Conservation (phyloP, 2,888 invertebrate species). For the Flexamia atlantica region DNA sequence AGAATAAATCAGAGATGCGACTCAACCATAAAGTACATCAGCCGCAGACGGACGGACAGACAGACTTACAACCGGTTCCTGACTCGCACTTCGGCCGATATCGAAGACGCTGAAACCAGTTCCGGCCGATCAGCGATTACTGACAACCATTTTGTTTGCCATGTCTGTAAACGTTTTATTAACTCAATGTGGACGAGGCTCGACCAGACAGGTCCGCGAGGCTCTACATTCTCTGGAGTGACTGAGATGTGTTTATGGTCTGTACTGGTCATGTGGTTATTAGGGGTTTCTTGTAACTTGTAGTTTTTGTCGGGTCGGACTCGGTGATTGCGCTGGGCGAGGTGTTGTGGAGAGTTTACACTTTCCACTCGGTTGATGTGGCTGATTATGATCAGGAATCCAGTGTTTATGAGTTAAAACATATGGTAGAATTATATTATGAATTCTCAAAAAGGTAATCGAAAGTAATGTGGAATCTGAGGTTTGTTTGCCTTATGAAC, state of each 20-base stretch:
- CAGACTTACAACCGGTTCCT: conserved; percentile 46
- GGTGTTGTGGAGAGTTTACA: background rate
- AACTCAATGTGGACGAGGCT: conserved; percentile 8
- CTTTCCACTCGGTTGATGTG: background rate
- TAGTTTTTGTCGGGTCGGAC: background rate
- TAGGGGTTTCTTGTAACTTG: background rate
- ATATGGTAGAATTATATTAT: no score
- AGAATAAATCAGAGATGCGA: conserved; percentile 53
- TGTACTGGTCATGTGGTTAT: conserved; percentile 17
- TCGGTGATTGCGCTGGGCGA: background rate
- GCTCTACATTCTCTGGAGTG: conserved; percentile 2
- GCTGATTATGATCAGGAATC: no score
- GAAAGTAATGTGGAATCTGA: no score
- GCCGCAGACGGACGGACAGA: conserved; percentile 19
- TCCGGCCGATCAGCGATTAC: conserved; percentile 48
- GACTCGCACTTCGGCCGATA: conserved; percentile 52
- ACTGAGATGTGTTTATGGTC: conserved; percentile 38
- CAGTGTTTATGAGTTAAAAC: no score
- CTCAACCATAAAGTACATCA: conserved; percentile 54
- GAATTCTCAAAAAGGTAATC: no score
- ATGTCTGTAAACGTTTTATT: conserved; percentile 46
- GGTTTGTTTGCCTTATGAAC: no score
- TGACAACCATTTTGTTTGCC: conserved; percentile 57
- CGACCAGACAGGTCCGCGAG: background rate
- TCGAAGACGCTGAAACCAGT: conserved; percentile 28